A percentile compares a stretch with the other conserved stretches of the same genome.
Conservation (phyloP, 2,888 invertebrate genomes). For the Sthenelais limicola region DNA sequence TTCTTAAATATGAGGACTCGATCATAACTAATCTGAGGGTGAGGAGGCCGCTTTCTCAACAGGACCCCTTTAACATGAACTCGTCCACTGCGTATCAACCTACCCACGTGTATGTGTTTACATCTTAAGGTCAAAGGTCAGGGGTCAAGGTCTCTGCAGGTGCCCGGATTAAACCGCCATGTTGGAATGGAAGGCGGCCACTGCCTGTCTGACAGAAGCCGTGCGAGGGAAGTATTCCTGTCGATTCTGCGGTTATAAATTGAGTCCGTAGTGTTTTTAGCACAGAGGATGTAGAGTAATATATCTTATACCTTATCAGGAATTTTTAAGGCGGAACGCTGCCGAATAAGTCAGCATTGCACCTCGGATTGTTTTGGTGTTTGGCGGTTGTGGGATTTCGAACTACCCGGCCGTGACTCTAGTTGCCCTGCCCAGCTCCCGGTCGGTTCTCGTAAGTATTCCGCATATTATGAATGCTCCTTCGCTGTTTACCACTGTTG, state of each 20-base stretch:
- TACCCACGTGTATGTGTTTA: slow-evolving; percentile 38
- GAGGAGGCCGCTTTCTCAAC: too few relatives aligned
- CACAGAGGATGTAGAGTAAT: slow-evolving; percentile 9
- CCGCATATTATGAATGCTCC: slow-evolving; percentile 7
- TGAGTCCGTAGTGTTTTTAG: not conserved
- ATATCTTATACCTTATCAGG: not conserved
- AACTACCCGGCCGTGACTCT: slow-evolving; percentile 5
- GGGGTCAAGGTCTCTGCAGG: slow-evolving; percentile 30
- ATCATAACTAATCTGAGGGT: too few relatives aligned
- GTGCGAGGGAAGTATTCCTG: not conserved
- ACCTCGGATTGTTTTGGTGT: slow-evolving; percentile 33
- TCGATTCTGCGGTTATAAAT: not conserved
- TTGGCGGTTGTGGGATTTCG: not conserved
- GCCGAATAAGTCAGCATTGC: not conserved
- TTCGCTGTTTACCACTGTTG: too few relatives aligned
- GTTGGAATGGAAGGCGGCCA: slow-evolving; percentile 39
- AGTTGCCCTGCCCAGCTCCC: slow-evolving; percentile 3
- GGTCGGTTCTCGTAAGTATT: not conserved
- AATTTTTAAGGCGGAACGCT: not conserved
- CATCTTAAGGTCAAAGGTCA: slow-evolving; percentile 6
- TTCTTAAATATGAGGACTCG: too few relatives aligned
- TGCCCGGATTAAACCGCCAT: slow-evolving; percentile 41
- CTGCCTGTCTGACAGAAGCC: slow-evolving; percentile 5
- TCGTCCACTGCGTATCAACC: too few relatives aligned
- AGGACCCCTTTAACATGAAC: too few relatives aligned